phyloP scores from a whole-genome alignment of 2,113 vertebrate species.

The Brachyhypopomus gauderio region DNA sequence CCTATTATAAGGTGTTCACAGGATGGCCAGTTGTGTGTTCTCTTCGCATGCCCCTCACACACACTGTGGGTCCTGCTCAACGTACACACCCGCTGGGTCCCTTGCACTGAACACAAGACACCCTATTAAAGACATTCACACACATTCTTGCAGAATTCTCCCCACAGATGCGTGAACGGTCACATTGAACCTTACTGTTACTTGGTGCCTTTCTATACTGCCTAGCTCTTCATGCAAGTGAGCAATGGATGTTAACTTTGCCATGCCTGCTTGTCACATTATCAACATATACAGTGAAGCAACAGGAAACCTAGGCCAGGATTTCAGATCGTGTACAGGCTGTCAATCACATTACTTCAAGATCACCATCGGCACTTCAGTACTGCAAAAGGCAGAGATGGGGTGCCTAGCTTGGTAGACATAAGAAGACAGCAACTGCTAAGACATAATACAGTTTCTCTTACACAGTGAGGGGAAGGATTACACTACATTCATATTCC shows the following conservation, averaged over 20 bases:
- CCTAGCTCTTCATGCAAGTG: not conserved
- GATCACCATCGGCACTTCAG: conserved; percentile 30
- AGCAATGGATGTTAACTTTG: not conserved
- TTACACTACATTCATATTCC: too few relatives aligned
- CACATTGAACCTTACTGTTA: not conserved
- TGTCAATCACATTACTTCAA: not conserved
- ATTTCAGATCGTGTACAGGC: not conserved
- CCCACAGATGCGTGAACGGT: not conserved
- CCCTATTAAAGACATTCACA: not conserved
- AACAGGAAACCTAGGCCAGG: not conserved
- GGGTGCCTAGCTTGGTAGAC: conserved; percentile 24
- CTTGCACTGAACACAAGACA: not conserved
- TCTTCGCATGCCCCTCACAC: not conserved
- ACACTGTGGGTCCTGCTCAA: not conserved
- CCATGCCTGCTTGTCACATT: not conserved
- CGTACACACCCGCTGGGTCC: not conserved
- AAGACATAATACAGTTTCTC: conserved; percentile 28
- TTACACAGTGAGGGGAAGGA: not conserved
- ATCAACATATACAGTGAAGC: not conserved
- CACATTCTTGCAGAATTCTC: not conserved
- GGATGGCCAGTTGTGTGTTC: not conserved
- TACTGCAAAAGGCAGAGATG: conserved; percentile 20
- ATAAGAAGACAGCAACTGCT: conserved; percentile 26
- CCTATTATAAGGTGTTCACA: not conserved
- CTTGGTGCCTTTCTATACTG: not conserved